phyloP scores from a whole-genome alignment of 2,888 invertebrate species.

The Plebejus argus region DNA sequence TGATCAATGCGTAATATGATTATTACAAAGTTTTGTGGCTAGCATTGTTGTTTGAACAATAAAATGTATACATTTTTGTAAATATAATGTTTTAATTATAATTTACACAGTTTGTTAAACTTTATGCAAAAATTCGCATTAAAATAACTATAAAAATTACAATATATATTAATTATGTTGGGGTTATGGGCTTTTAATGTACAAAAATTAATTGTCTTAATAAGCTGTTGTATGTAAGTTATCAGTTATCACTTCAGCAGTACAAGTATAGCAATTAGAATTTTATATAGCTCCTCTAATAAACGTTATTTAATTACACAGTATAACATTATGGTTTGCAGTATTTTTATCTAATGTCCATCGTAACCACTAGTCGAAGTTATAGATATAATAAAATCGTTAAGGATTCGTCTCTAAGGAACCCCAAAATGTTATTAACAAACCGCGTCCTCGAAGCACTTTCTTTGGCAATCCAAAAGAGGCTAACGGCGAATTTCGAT shows the following conservation, averaged over 20 bases:
- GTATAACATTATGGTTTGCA: neutral
- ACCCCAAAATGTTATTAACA: constrained; percentile 39
- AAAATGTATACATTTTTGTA: no score
- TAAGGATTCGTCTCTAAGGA: neutral
- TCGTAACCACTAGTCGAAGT: neutral
- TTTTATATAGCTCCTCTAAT: neutral
- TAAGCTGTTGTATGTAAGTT: neutral
- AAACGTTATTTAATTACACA: neutral
- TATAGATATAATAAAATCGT: neutral
- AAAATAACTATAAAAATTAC: neutral
- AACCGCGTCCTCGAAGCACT: constrained; percentile 58
- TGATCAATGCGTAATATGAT: no score
- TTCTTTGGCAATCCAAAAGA: constrained; percentile 70
- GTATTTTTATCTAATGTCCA: neutral
- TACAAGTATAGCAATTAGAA: no score
- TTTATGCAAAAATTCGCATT: neutral
- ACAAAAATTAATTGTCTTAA: neutral
- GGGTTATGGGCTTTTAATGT: neutral
- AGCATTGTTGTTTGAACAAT: no score
- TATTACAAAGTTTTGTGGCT: no score
- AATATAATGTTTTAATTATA: neutral
- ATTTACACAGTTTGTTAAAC: no score
- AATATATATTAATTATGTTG: neutral
- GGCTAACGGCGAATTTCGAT: constrained; percentile 71
- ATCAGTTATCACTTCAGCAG: no score